Conservation (phyloP, 2,797 vertebrate species). For the Rhinoraja longicauda region DNA sequence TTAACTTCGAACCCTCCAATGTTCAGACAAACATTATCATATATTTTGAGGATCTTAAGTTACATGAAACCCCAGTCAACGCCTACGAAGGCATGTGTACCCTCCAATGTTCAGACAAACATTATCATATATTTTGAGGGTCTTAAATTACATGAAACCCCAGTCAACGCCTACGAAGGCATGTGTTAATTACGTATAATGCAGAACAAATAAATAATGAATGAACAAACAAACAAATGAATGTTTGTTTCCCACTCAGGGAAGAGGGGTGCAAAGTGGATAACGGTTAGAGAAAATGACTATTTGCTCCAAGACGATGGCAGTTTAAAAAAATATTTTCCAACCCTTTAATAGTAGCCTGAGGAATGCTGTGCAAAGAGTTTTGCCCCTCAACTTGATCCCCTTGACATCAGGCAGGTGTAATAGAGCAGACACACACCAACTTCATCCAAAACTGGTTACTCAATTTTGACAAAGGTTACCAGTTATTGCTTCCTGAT, state of each 20-base stretch:
- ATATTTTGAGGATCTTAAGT: not conserved
- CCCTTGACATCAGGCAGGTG: not conserved
- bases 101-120: not conserved
- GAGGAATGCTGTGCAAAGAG: not conserved
- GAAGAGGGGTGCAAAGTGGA: not conserved
- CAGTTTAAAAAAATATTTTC: not conserved
- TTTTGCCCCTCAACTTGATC: not conserved
- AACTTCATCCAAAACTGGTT: not conserved
- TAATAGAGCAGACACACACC: not conserved
- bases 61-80: not conserved
- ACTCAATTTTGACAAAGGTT: not conserved
- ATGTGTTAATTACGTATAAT: not conserved
- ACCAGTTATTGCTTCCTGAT: not conserved
- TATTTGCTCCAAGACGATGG: not conserved
- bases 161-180: not conserved
- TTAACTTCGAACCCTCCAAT: not conserved
- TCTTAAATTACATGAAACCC: not conserved
- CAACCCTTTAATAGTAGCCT: not conserved
- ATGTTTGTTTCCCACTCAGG: not conserved
- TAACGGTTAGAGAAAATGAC: not conserved
- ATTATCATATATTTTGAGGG: not conserved
- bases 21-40: not conserved
- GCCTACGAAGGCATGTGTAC: too few species aligned
- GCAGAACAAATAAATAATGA: not conserved
- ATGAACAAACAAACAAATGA: too few species aligned